phyloP scores from a whole-genome alignment of 2,797 vertebrate genomes.

The Chelon auratus region DNA sequence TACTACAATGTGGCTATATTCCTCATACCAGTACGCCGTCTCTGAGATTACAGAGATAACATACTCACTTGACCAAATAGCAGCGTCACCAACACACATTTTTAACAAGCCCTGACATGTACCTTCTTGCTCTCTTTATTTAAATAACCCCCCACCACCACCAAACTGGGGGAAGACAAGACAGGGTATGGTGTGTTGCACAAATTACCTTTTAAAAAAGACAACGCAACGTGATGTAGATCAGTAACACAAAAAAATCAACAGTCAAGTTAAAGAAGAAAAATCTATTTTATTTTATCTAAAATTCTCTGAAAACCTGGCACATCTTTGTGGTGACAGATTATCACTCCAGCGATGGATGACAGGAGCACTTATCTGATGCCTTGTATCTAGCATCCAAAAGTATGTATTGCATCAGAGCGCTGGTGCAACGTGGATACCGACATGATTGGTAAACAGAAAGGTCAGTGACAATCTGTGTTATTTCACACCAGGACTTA shows the following conservation, averaged over 20 bases:
- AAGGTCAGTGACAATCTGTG: conserved; percentile 21
- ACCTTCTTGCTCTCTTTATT: not conserved
- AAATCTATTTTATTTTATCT: not conserved
- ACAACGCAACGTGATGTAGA: too few relatives aligned
- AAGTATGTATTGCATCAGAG: not conserved
- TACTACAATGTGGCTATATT: not conserved
- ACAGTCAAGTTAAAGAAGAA: not conserved
- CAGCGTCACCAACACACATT: conserved; percentile 32
- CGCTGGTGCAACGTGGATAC: not conserved
- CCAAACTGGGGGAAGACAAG: too few relatives aligned
- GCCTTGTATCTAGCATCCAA: conserved; percentile 4
- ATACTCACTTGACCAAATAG: conserved; percentile 10
- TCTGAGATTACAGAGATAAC: conserved; percentile 16
- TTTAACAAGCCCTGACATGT: conserved; percentile 55
- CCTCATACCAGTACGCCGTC: conserved; percentile 3
- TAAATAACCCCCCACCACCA: not conserved
- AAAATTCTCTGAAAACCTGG: not conserved
- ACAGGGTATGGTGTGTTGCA: not conserved
- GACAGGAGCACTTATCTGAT: not conserved
- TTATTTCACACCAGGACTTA: conserved; percentile 42
- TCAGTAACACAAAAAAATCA: not conserved
- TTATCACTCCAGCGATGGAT: not conserved
- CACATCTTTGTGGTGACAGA: not conserved
- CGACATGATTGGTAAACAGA: conserved; percentile 21
- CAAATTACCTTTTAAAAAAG: not conserved